Percentiles rank a stretch among this genome's conserved stretches.
These are phyloP conservation scores for Creontiades dilutus DNA, from an alignment of 2,888 invertebrate genomes.

Conservation along the genomic window DNA sequence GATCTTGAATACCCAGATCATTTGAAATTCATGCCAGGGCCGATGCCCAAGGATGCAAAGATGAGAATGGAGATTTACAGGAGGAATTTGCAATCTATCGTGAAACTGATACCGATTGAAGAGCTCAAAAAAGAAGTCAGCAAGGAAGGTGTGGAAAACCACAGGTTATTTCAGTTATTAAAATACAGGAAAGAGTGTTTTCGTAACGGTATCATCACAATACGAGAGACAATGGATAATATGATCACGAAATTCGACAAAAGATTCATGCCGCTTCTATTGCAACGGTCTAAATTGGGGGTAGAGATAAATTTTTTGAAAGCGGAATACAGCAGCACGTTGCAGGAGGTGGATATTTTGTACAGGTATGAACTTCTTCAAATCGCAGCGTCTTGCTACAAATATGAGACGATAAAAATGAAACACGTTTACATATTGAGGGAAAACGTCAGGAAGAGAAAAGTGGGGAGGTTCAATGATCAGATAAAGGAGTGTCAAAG, in stretches of 20 bases:
- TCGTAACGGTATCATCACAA: neutral
- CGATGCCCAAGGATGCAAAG: neutral
- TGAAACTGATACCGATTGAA: neutral
- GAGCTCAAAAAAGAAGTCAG: neutral
- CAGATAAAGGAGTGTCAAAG: slow-evolving; percentile 55
- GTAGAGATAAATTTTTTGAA: slow-evolving; percentile 18
- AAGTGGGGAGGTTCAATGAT: slow-evolving; percentile 44
- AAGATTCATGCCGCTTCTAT: slow-evolving; percentile 14
- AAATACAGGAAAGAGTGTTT: slow-evolving; percentile 52
- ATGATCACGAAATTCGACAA: slow-evolving; percentile 47
- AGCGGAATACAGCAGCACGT: slow-evolving; percentile 37
- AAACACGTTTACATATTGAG: slow-evolving; percentile 60
- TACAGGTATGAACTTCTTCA: slow-evolving; percentile 26
- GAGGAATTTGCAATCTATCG: neutral
- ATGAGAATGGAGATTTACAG: slow-evolving; percentile 19
- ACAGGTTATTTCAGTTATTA: slow-evolving; percentile 3
- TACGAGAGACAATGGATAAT: slow-evolving; percentile 16
- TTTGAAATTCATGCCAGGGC: slow-evolving; percentile 34
- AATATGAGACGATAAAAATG: slow-evolving; percentile 43
- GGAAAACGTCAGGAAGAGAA: slow-evolving; percentile 47
- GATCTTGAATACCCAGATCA: slow-evolving; percentile 55
- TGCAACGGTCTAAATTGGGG: neutral
- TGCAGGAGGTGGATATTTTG: slow-evolving; percentile 60
- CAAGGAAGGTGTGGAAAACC: neutral
- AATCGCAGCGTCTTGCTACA: slow-evolving; percentile 5